Base-by-base conservation (phyloP, 2,888 invertebrate species). In the Anticlea derivata region DNA sequence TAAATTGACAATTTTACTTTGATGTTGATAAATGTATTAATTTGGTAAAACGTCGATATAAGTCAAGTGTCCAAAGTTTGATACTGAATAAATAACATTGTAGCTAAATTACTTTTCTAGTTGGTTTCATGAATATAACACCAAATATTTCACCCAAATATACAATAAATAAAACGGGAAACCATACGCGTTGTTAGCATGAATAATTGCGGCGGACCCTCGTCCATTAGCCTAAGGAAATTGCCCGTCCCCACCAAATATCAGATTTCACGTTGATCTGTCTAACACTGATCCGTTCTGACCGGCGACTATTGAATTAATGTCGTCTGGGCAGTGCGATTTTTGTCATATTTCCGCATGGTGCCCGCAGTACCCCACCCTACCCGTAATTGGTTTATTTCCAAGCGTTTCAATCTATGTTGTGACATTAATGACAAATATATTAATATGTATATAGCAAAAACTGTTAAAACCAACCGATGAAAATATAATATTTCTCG, bases 261-360 rank as follows among this genome's bases (percentile, higher is more conserved):
- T 90, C 89, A 84, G 80, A 86, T 89, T 84, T 87, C 89, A 79
- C 78, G 84, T 81, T 83, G 82, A 88, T 88, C 85, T 83, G 75
- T 71, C 81, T 83, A 84, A 84, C 85, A 78, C 78, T 85, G 83
- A 89, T 89, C 78, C 76, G 65, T 77, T 79, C 82, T 74, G 88
- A 84, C 81, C 74, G 76, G 82, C 77, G 80, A 83, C 83, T 84
- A 90, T 89, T 78, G 84, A 86, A 86, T 90, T 88, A 86, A 73
- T 75, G 78, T 78, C 86, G 83, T 84, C 87, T 87, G 88, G 81
- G 81, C 70, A 66, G 63, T 67, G 61, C 79, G 70, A 83, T 87
- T 90, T 90, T 88, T 87, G 82, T 75, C 83, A 86, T 83, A 84
- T 83, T 82, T 78, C 72, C 73, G 71, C 66, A 63, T 69, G 69